Conservation (phyloP, 2,113 vertebrate species). For the Anarhynchus alexandrinus region DNA sequence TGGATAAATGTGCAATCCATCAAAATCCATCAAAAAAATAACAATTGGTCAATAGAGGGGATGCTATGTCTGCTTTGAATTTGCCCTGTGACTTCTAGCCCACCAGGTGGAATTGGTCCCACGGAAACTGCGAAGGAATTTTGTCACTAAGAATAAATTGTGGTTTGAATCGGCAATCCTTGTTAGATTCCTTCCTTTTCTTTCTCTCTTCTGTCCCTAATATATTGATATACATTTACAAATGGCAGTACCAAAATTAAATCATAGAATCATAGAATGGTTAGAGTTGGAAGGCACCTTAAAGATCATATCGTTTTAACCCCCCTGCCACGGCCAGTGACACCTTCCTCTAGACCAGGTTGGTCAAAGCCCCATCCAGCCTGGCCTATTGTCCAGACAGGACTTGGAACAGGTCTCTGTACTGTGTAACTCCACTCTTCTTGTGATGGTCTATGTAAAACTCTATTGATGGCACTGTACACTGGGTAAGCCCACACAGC, state of each 20-base stretch:
- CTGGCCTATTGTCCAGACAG: not conserved
- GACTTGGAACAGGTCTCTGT: not conserved
- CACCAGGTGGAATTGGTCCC: not conserved
- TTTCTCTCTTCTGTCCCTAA: not conserved
- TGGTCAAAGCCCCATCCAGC: too few relatives aligned
- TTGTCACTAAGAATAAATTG: not conserved
- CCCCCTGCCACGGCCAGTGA: too few relatives aligned
- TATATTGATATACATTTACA: not conserved
- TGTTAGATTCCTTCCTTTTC: not conserved
- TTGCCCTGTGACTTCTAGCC: not conserved
- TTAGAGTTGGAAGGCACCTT: too few relatives aligned
- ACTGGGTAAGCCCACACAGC: not conserved
- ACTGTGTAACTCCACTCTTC: not conserved
- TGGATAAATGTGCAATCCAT: too few relatives aligned
- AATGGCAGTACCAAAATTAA: not conserved
- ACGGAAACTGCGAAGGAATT: not conserved
- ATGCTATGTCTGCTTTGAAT: not conserved
- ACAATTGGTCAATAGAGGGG: not conserved
- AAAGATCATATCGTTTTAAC: too few relatives aligned
- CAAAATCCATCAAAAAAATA: not conserved
- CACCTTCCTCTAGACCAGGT: too few relatives aligned
- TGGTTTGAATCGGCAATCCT: not conserved
- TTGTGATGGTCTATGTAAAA: not conserved
- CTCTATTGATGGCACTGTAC: not conserved
- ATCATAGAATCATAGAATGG: too few relatives aligned